These are phyloP conservation scores for Colossoma macropomum DNA, from an alignment of 2,113 vertebrate species.

Conservation along the genomic window DNA sequence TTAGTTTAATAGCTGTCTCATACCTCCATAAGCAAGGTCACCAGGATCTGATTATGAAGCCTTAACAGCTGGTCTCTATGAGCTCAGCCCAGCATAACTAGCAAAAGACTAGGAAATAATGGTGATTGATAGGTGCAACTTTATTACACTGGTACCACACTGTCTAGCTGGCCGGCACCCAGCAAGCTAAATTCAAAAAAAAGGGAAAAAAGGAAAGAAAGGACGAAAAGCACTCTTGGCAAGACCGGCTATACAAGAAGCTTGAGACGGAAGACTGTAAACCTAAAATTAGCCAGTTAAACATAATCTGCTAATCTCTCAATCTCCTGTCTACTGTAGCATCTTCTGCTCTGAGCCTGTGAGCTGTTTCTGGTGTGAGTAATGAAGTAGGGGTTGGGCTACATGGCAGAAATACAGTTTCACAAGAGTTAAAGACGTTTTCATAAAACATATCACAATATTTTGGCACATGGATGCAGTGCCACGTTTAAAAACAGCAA, in stretches of 20 bases:
- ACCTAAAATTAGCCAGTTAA: not conserved
- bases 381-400: not conserved
- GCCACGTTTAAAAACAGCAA: too few species aligned
- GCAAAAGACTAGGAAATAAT: constrained; percentile 9
- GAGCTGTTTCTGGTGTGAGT: not conserved
- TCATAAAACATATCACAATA: too few species aligned
- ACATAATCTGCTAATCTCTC: not conserved
- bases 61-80: not conserved
- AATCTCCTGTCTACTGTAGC: not conserved
- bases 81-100: not conserved
- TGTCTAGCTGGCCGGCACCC: constrained; percentile 16
- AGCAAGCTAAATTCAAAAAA: not conserved
- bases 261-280: not conserved
- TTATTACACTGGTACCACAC: constrained; percentile 33
- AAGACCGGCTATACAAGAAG: not conserved
- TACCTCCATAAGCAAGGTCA: constrained; percentile 8
- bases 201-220: not conserved
- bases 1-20: not conserved
- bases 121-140: constrained; percentile 35
- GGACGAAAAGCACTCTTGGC: constrained; percentile 21
- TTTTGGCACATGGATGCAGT: too few species aligned
- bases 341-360: not conserved
- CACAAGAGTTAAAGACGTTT: too few species aligned
- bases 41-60: constrained; percentile 19
- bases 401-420: too few species aligned